Percentiles rank a stretch among this genome's conserved stretches.
phyloP scores from a whole-genome alignment of 1,140 invertebrate genomes.

The Apis cerana region DNA sequence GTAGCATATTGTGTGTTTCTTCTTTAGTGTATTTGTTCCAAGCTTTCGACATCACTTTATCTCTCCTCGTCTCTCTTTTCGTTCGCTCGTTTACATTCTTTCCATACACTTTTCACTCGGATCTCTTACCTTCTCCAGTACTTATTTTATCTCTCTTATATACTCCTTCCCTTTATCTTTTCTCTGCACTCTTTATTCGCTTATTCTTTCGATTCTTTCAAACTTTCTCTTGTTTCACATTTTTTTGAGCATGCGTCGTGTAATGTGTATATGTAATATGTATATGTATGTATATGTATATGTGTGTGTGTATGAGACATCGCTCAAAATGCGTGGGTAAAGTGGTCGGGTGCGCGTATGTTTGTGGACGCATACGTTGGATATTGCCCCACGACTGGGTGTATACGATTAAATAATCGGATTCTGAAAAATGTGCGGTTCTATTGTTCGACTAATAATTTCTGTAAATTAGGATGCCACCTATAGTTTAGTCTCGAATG shows the following conservation, averaged over 20 bases:
- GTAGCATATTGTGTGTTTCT: constrained; percentile 36
- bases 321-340: not conserved
- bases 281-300: not conserved
- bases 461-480: constrained; percentile 60
- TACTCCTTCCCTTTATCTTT: not conserved
- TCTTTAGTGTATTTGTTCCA: constrained; percentile 51
- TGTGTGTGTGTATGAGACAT: not conserved
- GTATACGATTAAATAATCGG: constrained; percentile 65
- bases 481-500: constrained; percentile 40
- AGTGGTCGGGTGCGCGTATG: not conserved
- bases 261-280: not conserved
- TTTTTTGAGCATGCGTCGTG: not conserved
- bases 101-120: not conserved
- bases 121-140: not conserved
- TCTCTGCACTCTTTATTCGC: too few species aligned
- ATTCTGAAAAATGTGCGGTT: constrained; percentile 60
- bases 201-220: not conserved
- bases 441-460: constrained; percentile 65
- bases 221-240: not conserved
- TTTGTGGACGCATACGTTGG: constrained; percentile 11
- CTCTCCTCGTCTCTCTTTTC: not conserved
- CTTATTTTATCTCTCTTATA: not conserved
- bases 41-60: not conserved
- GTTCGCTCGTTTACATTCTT: constrained; percentile 8
- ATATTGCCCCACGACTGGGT: constrained; percentile 29